Evolutionary conservation across 2,797 vertebrate genomes (phyloP), one percentile per base, ranked within the genome.

Genomic region (Schizothorax lantsangensis): DNA sequence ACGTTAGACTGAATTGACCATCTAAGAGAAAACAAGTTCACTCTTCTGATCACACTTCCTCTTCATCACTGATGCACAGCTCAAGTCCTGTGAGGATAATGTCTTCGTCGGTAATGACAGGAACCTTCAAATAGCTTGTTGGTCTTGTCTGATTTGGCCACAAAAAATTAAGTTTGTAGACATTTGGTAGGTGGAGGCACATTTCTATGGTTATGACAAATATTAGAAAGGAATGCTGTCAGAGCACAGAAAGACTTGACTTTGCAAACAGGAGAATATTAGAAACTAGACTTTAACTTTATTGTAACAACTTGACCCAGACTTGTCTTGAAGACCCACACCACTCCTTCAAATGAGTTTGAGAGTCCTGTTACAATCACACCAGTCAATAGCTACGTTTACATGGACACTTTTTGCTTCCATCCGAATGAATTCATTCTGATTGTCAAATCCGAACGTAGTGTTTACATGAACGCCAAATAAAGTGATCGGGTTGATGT

Each of bases 31-130:
- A 45, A 26, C 40, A 26, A n/a, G 33, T 71, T 40, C 6, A 75
- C 9, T 49, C 40, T 73, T 45, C 6, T 17, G n/a, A 74, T 30
- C 40, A 30, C 43, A 74, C 8, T 9, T n/a, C n/a, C 26, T 91
- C 91, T 92, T 91, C 91, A 91, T 89, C 91, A 91, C 84, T 91
- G 91, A 88, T 90, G 62, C 89, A 78, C 88, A 90, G 82, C 84
- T 90, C 92, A 83, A 89, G 40, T 91, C 86, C 90, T 88, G 91
- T 89, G 89, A 93, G 92, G 92, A 92, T 88, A 91, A 91, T 86
- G 79, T 89, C 49, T 88, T 86, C 86, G 90, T 85, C 91, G 88
- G 90, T 91, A 93, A 92, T 88, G 87, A 93, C 85, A 83, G 87
- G 86, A 90, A 88, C 88, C 87, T 91, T 91, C 89, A 88, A 92